Evolutionary conservation across 2,888 invertebrate species (phyloP).

Genomic region (Chymomyza amoena): DNA sequence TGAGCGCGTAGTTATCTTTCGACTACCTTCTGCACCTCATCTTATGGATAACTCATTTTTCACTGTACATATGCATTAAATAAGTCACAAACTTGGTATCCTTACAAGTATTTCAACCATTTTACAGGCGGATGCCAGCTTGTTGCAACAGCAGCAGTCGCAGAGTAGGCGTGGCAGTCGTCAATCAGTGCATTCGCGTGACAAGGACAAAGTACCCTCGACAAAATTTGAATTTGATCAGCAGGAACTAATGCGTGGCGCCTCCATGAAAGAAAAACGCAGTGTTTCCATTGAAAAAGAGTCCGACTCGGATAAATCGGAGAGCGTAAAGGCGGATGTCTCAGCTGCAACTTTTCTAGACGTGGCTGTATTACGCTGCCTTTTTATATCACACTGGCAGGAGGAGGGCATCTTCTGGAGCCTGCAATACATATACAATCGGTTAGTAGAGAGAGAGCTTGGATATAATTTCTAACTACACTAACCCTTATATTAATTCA

Average conservation of each 20-base stretch:
- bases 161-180: constrained; percentile 78
- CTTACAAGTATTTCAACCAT: background rate
- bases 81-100: background rate
- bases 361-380: constrained; percentile 95
- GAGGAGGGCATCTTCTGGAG: constrained; percentile 99
- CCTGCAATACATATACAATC: constrained; percentile 92
- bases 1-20: constrained; percentile 93
- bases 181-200: constrained; percentile 75
- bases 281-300: constrained; percentile 87
- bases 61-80: constrained; percentile 80
- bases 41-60: constrained; percentile 89
- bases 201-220: constrained; percentile 72
- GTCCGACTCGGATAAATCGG: constrained; percentile 83
- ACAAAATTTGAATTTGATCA: constrained; percentile 79
- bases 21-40: constrained; percentile 87
- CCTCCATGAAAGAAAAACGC: constrained; percentile 75
- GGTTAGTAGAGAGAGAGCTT: constrained; percentile 82
- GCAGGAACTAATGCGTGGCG: constrained; percentile 76
- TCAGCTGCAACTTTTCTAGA: constrained; percentile 96
- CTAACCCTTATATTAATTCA: background rate
- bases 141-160: constrained; percentile 84
- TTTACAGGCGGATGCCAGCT: constrained; percentile 86
- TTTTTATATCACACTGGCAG: constrained; percentile 98
- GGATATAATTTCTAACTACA: background rate
- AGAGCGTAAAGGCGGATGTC: constrained; percentile 80